These are phyloP conservation scores for Nothoprocta perdicaria DNA, from an alignment of 2,113 vertebrate genomes.

Conservation along the genomic window DNA sequence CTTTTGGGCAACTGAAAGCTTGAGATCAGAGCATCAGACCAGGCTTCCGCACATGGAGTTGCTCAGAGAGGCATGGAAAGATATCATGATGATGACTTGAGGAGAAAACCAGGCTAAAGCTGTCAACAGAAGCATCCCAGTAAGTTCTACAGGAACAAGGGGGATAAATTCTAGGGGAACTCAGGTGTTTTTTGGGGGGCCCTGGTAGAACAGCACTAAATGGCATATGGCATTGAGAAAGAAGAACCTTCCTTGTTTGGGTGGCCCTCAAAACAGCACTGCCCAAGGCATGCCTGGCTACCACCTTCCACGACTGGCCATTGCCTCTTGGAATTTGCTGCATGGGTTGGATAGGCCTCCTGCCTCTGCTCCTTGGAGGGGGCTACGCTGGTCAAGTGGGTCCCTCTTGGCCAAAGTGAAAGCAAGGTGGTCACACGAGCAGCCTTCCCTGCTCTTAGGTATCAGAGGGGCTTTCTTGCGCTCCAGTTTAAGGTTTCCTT, in stretches of 20 bases:
- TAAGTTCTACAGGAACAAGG: neutral
- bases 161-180: neutral
- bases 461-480: neutral
- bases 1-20: neutral
- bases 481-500: neutral
- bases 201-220: neutral
- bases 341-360: neutral
- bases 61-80: neutral
- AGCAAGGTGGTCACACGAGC: too few relatives aligned
- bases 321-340: neutral
- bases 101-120: neutral
- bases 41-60: neutral
- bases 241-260: neutral
- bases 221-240: neutral
- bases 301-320: neutral
- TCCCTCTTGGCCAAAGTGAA: neutral
- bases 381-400: too few relatives aligned
- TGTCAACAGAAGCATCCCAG: neutral
- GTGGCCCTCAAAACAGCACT: neutral
- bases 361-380: neutral
- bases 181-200: neutral
- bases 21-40: accelerated
- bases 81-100: neutral
- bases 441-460: neutral
- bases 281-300: neutral